Conservation (phyloP, 2,888 invertebrate genomes). For the Dryobotodes eremita region DNA sequence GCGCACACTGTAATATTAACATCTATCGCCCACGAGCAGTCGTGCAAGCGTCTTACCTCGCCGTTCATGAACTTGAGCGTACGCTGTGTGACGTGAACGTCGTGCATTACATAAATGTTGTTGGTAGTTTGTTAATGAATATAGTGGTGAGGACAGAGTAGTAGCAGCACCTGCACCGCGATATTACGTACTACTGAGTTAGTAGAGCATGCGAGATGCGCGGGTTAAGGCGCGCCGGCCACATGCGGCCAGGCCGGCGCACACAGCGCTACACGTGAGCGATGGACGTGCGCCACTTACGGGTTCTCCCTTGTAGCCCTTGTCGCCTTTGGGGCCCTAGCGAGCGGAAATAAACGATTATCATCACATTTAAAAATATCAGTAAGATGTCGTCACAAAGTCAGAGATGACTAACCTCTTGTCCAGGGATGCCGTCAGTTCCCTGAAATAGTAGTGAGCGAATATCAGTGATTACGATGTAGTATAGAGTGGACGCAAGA, state of each 20-base stretch:
- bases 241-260: constrained; percentile 49
- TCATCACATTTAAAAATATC: constrained; percentile 4
- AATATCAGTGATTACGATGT: constrained; percentile 42
- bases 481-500: neutral
- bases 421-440: constrained; percentile 98
- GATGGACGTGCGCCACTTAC: constrained; percentile 90
- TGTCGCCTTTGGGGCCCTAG: constrained; percentile 97
- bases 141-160: constrained; percentile 10
- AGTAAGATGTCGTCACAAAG: neutral
- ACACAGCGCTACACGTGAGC: constrained; percentile 11
- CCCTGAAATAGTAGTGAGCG: constrained; percentile 92
- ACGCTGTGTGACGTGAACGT: neutral
- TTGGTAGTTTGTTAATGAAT: neutral
- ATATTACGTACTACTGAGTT: constrained; percentile 40
- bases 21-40: constrained; percentile 39
- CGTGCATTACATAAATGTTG: neutral
- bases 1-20: constrained; percentile 64
- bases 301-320: constrained; percentile 95
- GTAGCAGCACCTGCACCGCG: constrained; percentile 52
- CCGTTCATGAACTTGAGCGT: neutral
- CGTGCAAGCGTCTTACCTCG: constrained; percentile 17
- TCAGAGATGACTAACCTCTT: constrained; percentile 92
- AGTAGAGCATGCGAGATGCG: constrained; percentile 61
- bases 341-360: constrained; percentile 78
- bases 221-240: constrained; percentile 64